Conservation (phyloP, 2,113 vertebrate species). For the Agapornis roseicollis region DNA sequence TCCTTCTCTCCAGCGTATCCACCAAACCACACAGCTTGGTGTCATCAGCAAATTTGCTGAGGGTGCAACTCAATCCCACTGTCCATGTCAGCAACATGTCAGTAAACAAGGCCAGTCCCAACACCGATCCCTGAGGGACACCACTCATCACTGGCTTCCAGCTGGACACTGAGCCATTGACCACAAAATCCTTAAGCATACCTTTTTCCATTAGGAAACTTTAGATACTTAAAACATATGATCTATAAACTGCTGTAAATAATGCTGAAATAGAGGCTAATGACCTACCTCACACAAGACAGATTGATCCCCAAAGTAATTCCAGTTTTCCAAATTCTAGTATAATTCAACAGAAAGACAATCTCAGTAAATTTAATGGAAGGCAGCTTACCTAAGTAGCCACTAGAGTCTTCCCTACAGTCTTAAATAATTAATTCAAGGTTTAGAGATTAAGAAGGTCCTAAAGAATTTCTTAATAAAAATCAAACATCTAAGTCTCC, state of each 20-base stretch:
- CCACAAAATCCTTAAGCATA: not conserved
- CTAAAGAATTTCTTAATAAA: not conserved
- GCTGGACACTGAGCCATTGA: too few relatives aligned
- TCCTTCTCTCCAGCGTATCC: too few relatives aligned
- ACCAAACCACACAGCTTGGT: too few relatives aligned
- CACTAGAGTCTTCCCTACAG: not conserved
- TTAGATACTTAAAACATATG: not conserved
- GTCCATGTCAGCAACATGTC: too few relatives aligned
- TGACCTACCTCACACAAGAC: not conserved
- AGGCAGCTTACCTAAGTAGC: not conserved
- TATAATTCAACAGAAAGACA: not conserved
- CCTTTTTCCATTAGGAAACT: not conserved
- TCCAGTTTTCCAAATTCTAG: not conserved
- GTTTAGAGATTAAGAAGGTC: not conserved
- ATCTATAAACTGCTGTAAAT: not conserved
- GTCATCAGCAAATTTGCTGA: too few relatives aligned
- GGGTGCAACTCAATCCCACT: too few relatives aligned
- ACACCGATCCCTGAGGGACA: too few relatives aligned
- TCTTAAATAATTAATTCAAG: not conserved
- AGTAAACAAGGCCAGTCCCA: too few relatives aligned
- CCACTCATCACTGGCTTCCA: too few relatives aligned
- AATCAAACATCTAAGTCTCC: not conserved
- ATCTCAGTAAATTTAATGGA: not conserved
- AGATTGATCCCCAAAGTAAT: not conserved
- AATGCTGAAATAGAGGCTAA: not conserved